phyloP scores from a whole-genome alignment of 1,140 invertebrate genomes.

The Pseudomyrmex sp. region DNA sequence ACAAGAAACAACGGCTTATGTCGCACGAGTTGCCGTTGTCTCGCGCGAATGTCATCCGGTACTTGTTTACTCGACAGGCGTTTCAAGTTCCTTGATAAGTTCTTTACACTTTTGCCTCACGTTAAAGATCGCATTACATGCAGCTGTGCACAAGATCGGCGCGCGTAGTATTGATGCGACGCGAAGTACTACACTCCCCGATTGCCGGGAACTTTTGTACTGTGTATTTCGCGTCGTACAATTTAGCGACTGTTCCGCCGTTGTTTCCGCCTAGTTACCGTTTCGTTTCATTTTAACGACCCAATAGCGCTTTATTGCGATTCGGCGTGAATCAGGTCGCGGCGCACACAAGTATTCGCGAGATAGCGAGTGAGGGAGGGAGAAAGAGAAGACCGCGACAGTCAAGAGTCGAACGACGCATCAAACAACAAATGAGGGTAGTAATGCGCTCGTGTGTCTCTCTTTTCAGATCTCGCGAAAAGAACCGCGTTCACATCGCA shows the following conservation, averaged over 20 bases:
- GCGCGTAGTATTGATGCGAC: no score
- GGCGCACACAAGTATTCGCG: background rate
- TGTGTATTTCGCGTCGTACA: slow-evolving; percentile 4
- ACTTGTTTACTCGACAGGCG: no score
- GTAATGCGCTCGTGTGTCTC: slow-evolving; percentile 1
- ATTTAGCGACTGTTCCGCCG: slow-evolving; percentile 15
- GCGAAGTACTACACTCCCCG: background rate
- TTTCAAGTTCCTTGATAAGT: background rate
- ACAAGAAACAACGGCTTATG: no score
- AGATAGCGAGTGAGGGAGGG: no score
- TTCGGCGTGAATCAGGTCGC: slow-evolving; percentile 41
- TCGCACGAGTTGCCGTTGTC: no score
- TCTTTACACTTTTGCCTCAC: background rate
- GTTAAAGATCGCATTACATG: background rate
- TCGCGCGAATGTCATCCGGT: no score
- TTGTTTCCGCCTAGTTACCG: slow-evolving; percentile 30
- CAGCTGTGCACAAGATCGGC: background rate
- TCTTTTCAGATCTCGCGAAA: slow-evolving; percentile 17
- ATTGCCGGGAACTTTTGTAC: background rate
- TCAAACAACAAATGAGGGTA: slow-evolving; percentile 41
- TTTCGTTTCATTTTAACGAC: slow-evolving; percentile 50
- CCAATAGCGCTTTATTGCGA: slow-evolving; percentile 56
- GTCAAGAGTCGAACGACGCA: slow-evolving; percentile 15
- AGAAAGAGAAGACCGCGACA: background rate
- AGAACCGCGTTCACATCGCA: background rate